phyloP scores from a whole-genome alignment of 2,888 invertebrate genomes.

The Saturnia japonica region DNA sequence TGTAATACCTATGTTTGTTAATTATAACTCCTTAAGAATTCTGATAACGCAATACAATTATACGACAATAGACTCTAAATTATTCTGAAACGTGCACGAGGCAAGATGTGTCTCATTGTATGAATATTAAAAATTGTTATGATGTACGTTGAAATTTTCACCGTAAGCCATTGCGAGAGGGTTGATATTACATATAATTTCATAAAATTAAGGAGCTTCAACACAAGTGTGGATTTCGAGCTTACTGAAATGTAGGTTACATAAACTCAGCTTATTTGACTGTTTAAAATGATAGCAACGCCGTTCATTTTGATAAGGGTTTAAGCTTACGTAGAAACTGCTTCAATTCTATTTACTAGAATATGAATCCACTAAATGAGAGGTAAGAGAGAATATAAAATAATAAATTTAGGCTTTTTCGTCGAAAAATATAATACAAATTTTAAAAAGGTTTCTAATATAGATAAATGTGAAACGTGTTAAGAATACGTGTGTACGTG shows the following conservation, averaged over 20 bases:
- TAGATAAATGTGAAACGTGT: neutral
- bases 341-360: constrained; percentile 19
- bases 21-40: constrained; percentile 55
- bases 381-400: constrained; percentile 11
- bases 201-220: constrained; percentile 29
- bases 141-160: constrained; percentile 23
- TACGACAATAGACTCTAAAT: constrained; percentile 61
- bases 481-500: neutral
- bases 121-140: constrained; percentile 57
- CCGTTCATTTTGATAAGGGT: constrained; percentile 26
- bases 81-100: constrained; percentile 43
- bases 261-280: constrained; percentile 36
- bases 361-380: constrained; percentile 13
- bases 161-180: constrained; percentile 18
- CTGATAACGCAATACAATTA: constrained; percentile 63
- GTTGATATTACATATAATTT: constrained; percentile 22
- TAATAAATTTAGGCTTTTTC: constrained; percentile 1
- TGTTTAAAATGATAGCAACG: constrained; percentile 35
- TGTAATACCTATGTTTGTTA: constrained; percentile 18
- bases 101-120: constrained; percentile 54
- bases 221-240: constrained; percentile 30
- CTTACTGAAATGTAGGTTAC: constrained; percentile 38
- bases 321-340: constrained; percentile 21
- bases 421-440: neutral
- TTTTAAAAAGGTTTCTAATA: neutral